Evolutionary conservation across 2,888 invertebrate species (phyloP).

Genomic region (Lithophane socia): DNA sequence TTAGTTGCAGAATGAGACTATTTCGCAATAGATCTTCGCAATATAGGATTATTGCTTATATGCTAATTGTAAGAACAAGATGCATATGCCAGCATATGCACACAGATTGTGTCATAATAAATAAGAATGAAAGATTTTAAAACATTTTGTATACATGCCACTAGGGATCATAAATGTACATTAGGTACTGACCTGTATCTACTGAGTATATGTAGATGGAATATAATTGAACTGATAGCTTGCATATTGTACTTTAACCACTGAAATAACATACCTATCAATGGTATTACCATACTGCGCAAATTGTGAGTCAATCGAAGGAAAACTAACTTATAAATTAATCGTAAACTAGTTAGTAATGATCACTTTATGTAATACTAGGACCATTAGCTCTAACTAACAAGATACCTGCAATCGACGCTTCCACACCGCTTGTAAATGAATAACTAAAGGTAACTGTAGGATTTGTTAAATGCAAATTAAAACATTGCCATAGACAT

Average conservation of each 20-base stretch:
- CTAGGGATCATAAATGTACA: too few species aligned
- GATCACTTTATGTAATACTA: slow-evolving; percentile 14
- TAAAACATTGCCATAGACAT: not conserved
- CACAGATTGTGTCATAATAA: not conserved
- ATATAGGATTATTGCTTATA: slow-evolving; percentile 46
- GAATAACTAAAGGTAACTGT: not conserved
- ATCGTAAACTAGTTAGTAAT: slow-evolving; percentile 8
- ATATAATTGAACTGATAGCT: slow-evolving; percentile 1
- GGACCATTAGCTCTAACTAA: not conserved
- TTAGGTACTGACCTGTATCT: not conserved
- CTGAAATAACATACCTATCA: slow-evolving; percentile 5
- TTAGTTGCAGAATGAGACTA: slow-evolving; percentile 34
- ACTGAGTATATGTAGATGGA: not conserved
- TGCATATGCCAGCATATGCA: not conserved
- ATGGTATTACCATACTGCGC: slow-evolving; percentile 24
- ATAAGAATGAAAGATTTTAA: too few species aligned
- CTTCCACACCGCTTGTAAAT: not conserved
- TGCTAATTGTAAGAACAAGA: slow-evolving; percentile 58
- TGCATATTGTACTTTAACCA: not conserved
- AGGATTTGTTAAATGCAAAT: not conserved
- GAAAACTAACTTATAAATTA: slow-evolving; percentile 8
- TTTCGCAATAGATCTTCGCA: slow-evolving; percentile 55
- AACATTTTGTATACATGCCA: too few species aligned
- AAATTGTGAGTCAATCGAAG: slow-evolving; percentile 34
- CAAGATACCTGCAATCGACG: not conserved